Conservation (phyloP, 1,140 invertebrate species). For the Melanaphis sacchari region DNA sequence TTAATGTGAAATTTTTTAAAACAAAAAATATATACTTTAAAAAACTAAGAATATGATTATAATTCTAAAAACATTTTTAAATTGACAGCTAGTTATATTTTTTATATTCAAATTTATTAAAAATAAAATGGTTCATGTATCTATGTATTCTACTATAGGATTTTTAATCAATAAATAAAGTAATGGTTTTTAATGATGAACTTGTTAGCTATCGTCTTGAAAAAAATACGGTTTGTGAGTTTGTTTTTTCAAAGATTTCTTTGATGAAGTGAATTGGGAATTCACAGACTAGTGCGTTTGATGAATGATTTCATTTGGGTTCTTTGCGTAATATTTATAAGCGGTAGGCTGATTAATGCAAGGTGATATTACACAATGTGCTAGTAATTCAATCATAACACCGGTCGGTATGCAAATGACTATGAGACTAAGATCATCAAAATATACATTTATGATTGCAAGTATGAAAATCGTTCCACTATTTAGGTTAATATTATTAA, state of each 20-base stretch:
- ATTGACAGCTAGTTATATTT: too few species aligned
- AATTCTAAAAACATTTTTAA: too few species aligned
- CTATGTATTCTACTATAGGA: not conserved
- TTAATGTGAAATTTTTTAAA: too few species aligned
- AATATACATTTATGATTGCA: conserved; percentile 41
- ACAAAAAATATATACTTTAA: too few species aligned
- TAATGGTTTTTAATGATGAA: not conserved
- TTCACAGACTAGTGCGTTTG: not conserved
- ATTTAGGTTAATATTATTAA: conserved; percentile 43
- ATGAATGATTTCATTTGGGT: not conserved
- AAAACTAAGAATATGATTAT: too few species aligned
- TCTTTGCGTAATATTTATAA: not conserved
- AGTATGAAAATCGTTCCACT: conserved; percentile 43
- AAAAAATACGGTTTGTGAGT: not conserved
- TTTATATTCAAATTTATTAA: too few species aligned
- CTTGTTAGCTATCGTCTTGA: not conserved
- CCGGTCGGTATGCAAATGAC: conserved; percentile 28
- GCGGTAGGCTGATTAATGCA: conserved; percentile 29
- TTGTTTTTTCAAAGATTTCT: not conserved
- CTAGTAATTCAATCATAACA: conserved; percentile 25
- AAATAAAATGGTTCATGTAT: not conserved
- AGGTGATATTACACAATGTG: not conserved
- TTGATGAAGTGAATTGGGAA: not conserved
- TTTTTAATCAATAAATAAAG: not conserved
- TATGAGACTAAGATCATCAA: not conserved